Conservation (phyloP, 1,140 invertebrate species). For the Solenopsis invicta region DNA sequence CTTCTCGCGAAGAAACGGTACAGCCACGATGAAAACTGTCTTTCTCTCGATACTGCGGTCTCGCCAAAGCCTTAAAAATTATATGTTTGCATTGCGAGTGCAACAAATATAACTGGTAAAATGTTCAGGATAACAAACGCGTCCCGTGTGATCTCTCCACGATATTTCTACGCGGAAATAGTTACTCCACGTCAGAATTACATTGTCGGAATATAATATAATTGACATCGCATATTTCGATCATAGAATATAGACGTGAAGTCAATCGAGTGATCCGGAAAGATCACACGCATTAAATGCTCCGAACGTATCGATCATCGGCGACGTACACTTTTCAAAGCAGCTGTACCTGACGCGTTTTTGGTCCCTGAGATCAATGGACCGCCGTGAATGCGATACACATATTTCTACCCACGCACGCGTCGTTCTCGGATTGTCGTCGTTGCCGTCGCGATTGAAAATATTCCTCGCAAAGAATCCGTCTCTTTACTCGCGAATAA, state of each 20-base stretch:
- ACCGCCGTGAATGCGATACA: conserved; percentile 69
- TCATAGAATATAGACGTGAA: not conserved
- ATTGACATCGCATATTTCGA: conserved; percentile 27
- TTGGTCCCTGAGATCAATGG: conserved; percentile 73
- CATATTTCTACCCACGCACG: conserved; percentile 78
- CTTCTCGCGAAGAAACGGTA: conserved; percentile 78
- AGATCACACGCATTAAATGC: conserved; percentile 18
- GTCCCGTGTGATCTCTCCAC: not conserved
- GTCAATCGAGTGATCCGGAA: conserved; percentile 21
- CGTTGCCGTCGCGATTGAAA: conserved; percentile 33
- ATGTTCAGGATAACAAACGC: not conserved
- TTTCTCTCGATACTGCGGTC: not conserved
- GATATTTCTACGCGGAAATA: not conserved
- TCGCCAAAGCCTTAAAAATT: not conserved
- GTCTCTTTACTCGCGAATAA: conserved; percentile 8
- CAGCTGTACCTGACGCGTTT: conserved; percentile 75
- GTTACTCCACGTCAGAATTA: not conserved
- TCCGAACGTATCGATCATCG: conserved; percentile 66
- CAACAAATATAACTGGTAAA: not conserved
- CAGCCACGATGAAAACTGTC: conserved; percentile 74
- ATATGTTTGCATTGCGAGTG: not conserved
- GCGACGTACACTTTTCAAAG: conserved; percentile 65
- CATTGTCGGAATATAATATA: conserved; percentile 5
- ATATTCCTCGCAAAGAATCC: not conserved
- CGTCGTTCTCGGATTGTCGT: conserved; percentile 68